Evolutionary conservation across 1,140 invertebrate genomes (phyloP).

Genomic region (Tribolium castaneum): DNA sequence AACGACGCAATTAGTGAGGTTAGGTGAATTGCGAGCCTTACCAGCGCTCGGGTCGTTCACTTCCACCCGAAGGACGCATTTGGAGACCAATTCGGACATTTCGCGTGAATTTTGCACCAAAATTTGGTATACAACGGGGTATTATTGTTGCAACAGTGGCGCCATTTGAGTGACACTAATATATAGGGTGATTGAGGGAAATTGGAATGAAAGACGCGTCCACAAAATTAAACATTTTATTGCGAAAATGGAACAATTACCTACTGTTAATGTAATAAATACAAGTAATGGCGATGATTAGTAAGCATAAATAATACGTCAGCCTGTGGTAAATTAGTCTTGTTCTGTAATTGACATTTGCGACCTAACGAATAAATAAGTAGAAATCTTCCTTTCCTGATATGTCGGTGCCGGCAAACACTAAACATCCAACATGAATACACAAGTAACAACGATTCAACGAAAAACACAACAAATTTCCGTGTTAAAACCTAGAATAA

Average conservation of each 20-base stretch:
- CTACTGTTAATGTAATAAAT: constrained; percentile 14
- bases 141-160: not conserved
- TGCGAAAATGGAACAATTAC: constrained; percentile 15
- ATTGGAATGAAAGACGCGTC: not conserved
- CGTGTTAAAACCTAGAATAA: not conserved
- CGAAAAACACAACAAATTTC: constrained; percentile 6
- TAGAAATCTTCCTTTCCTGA: not conserved
- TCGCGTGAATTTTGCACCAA: not conserved
- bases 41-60: constrained; percentile 63
- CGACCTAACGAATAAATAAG: not conserved
- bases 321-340: constrained; percentile 7
- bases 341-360: not conserved
- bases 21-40: constrained; percentile 5
- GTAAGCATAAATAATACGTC: constrained; percentile 24
- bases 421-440: constrained; percentile 23
- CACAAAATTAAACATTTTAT: constrained; percentile 10
- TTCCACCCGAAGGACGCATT: constrained; percentile 71
- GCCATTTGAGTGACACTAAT: not conserved
- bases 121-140: not conserved
- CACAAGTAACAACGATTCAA: constrained; percentile 31
- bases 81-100: constrained; percentile 67
- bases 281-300: constrained; percentile 8
- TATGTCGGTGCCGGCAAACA: constrained; percentile 24
- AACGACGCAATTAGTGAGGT: constrained; percentile 25
- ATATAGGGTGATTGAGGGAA: not conserved